Evolutionary conservation across 2,888 invertebrate genomes (phyloP).

Genomic region (Macaria liturata): DNA sequence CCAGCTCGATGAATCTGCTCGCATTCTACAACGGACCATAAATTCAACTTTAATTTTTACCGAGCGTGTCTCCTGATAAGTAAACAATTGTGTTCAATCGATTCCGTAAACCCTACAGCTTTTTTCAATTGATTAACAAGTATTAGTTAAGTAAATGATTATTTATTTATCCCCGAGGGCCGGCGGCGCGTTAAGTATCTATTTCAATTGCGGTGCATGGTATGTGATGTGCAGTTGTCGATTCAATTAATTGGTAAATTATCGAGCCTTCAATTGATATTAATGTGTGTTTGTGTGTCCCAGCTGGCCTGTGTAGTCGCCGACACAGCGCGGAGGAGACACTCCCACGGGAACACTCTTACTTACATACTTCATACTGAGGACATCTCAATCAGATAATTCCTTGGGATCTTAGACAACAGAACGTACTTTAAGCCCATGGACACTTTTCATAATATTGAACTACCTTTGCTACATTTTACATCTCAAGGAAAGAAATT

Average conservation of each 20-base stretch:
- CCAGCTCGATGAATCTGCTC: too few relatives aligned
- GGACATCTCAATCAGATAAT: too few relatives aligned
- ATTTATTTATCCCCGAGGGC: constrained; percentile 1
- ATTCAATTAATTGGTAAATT: constrained; percentile 42
- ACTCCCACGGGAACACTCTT: too few relatives aligned
- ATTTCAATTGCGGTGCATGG: constrained; percentile 17
- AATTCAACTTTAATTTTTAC: too few relatives aligned
- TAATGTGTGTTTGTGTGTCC: constrained; percentile 32
- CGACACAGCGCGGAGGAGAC: not conserved
- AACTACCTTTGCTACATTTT: too few relatives aligned
- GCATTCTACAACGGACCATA: too few relatives aligned
- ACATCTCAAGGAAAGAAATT: too few relatives aligned
- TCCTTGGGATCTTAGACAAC: too few relatives aligned
- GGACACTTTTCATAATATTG: too few relatives aligned
- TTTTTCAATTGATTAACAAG: not conserved
- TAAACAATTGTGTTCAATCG: not conserved
- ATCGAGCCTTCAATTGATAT: constrained; percentile 42
- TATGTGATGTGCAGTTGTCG: constrained; percentile 29
- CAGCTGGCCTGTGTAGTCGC: not conserved
- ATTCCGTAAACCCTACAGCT: not conserved
- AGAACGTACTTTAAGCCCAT: too few relatives aligned
- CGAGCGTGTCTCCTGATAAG: not conserved
- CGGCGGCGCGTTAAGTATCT: constrained; percentile 8
- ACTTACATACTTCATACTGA: too few relatives aligned
- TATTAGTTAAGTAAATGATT: constrained; percentile 9